phyloP scores from a whole-genome alignment of 2,888 invertebrate genomes.

The Amiota mariae region DNA sequence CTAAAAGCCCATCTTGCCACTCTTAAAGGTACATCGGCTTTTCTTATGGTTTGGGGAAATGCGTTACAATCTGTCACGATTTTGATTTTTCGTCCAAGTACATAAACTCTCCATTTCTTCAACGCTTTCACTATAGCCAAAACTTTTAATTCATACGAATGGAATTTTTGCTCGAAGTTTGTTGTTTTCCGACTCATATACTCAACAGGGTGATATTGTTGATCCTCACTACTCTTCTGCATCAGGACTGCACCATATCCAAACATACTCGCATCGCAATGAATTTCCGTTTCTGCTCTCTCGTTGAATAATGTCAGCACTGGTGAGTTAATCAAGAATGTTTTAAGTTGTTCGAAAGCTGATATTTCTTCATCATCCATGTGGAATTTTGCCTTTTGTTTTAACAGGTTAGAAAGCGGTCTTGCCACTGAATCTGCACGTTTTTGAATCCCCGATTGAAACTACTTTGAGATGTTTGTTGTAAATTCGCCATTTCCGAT shows the following conservation, averaged over 20 bases:
- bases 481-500: background rate
- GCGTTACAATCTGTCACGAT: too few species aligned
- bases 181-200: constrained; percentile 44
- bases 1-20: too few species aligned
- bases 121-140: constrained; percentile 53
- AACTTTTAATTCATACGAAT: constrained; percentile 55
- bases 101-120: constrained; percentile 50
- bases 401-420: background rate
- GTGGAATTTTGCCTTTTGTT: constrained; percentile 30
- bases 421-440: constrained; percentile 8
- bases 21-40: too few species aligned
- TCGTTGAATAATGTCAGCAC: constrained; percentile 40
- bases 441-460: background rate
- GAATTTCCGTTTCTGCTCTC: constrained; percentile 10
- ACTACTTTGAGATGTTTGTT: background rate
- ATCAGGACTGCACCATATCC: constrained; percentile 49
- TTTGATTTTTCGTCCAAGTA: constrained; percentile 40
- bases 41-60: too few species aligned
- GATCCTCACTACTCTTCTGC: constrained; percentile 41
- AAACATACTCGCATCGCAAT: constrained; percentile 45
- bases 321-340: constrained; percentile 37
- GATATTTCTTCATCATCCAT: constrained; percentile 32
- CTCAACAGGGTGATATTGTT: constrained; percentile 36
- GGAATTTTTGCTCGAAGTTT: constrained; percentile 37
- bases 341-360: constrained; percentile 39